These are phyloP conservation scores for Cheirogaleus medius DNA, from an alignment of 2,113 vertebrate species.

Conservation along the genomic window DNA sequence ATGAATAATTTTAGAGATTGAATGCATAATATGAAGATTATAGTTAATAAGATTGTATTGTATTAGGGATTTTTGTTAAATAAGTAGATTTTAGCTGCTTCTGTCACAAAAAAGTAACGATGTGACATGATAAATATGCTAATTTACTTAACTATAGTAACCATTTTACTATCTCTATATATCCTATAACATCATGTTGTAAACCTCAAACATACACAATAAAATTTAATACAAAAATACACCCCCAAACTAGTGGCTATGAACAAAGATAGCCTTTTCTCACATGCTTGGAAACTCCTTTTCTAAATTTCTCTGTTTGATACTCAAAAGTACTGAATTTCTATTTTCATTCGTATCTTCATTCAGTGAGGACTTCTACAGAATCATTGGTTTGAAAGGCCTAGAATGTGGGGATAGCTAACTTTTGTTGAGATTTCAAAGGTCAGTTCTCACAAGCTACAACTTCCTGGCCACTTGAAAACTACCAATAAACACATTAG, in stretches of 20 bases:
- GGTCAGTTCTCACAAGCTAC: background rate
- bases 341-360: slow-evolving; percentile 11
- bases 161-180: background rate
- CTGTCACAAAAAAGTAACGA: background rate
- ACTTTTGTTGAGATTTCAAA: background rate
- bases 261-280: background rate
- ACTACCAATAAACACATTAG: background rate
- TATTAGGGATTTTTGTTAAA: background rate
- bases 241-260: background rate
- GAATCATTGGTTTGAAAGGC: background rate
- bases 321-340: background rate
- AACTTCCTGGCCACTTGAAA: background rate
- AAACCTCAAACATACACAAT: background rate
- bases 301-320: slow-evolving; percentile 21
- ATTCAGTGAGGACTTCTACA: background rate
- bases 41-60: background rate
- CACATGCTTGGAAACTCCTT: background rate
- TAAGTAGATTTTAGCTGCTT: background rate
- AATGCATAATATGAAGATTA: background rate
- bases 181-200: background rate
- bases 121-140: background rate
- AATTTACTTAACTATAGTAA: background rate
- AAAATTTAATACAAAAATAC: background rate
- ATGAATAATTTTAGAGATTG: background rate
- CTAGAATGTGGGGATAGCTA: background rate